phyloP scores from a whole-genome alignment of 2,888 invertebrate genomes.

The Ichneumoninae sp. region DNA sequence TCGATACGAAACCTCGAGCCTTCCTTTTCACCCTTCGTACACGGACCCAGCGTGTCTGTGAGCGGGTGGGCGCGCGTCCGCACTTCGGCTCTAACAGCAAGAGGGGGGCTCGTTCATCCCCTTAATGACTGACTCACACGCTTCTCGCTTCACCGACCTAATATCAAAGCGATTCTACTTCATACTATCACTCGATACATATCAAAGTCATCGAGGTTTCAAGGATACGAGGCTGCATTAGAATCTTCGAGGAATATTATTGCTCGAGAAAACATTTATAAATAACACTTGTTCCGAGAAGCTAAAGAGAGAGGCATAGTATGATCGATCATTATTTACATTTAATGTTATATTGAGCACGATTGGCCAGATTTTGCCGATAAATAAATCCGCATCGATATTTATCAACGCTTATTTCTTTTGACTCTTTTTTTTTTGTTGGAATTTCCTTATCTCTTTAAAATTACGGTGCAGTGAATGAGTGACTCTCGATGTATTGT shows the following conservation, averaged over 20 bases:
- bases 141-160: slow-evolving; percentile 68
- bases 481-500: slow-evolving; percentile 8
- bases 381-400: slow-evolving; percentile 47
- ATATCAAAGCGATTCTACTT: slow-evolving; percentile 31
- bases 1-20: slow-evolving; percentile 79
- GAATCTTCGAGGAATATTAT: not conserved
- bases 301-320: slow-evolving; percentile 17
- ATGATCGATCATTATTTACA: slow-evolving; percentile 44
- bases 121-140: slow-evolving; percentile 81
- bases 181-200: slow-evolving; percentile 11
- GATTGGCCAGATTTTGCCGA: slow-evolving; percentile 13
- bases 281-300: slow-evolving; percentile 20
- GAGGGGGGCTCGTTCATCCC: slow-evolving; percentile 64
- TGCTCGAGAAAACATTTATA: slow-evolving; percentile 9
- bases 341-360: slow-evolving; percentile 3
- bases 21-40: slow-evolving; percentile 68
- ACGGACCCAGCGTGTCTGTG: slow-evolving; percentile 63
- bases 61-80: not conserved
- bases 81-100: not conserved
- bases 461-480: slow-evolving; percentile 10
- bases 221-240: not conserved
- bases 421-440: not conserved
- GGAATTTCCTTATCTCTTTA: slow-evolving; percentile 31
- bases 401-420: slow-evolving; percentile 13
- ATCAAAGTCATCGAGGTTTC: not conserved